Percentiles rank a stretch among this genome's conserved stretches.
Conservation (phyloP, 2,888 invertebrate genomes). For the Azorinus chamasolen region DNA sequence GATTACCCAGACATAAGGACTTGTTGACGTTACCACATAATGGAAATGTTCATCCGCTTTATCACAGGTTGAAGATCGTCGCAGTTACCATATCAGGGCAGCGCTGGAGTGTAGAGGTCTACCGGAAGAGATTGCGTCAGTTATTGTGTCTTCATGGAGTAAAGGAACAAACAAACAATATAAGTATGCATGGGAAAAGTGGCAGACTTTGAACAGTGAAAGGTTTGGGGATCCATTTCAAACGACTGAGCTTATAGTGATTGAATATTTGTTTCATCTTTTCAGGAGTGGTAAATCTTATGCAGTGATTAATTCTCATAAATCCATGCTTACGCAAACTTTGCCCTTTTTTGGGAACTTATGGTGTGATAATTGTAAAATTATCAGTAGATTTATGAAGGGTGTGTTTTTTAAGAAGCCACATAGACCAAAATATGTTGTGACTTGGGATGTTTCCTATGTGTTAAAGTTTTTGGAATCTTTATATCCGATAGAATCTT, state of each 20-base stretch:
- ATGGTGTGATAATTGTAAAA: conserved; percentile 22
- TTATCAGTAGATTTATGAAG: conserved; percentile 49
- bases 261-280: conserved; percentile 32
- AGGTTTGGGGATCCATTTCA: conserved; percentile 20
- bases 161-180: conserved; percentile 43
- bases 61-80: conserved; percentile 13
- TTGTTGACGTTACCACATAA: conserved; percentile 25
- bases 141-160: conserved; percentile 36
- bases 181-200: conserved; percentile 23
- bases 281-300: conserved; percentile 21
- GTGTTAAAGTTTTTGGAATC: conserved; percentile 27
- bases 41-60: conserved; percentile 14
- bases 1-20: conserved; percentile 42
- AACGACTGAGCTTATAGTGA: conserved; percentile 29
- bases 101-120: conserved; percentile 22
- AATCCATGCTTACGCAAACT: conserved; percentile 41
- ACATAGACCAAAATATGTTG: conserved; percentile 22
- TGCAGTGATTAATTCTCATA: conserved; percentile 48
- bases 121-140: background rate
- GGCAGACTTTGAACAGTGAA: conserved; percentile 25
- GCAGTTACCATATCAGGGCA: conserved; percentile 40
- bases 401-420: conserved; percentile 32
- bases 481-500: conserved; percentile 9
- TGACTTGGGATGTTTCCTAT: conserved; percentile 41
- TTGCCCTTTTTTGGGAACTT: conserved; percentile 26